Conservation (phyloP, 2,113 vertebrate genomes). For the Ursus arctos region DNA sequence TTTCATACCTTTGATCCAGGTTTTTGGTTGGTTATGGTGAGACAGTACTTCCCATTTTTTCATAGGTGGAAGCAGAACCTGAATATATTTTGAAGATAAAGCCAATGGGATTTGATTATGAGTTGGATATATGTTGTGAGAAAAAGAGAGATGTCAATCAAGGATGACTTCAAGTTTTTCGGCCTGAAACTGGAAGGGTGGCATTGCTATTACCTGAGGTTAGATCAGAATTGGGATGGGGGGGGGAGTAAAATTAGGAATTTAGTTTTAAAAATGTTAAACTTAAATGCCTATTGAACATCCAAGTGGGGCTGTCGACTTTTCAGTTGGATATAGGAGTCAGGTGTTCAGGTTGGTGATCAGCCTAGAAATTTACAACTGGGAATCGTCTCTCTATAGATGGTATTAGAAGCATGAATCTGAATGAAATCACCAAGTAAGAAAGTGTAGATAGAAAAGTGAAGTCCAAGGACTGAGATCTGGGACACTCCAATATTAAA, state of each 20-base stretch:
- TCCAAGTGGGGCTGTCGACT: neutral
- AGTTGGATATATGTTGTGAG: neutral
- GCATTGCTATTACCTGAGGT: neutral
- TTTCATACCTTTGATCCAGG: neutral
- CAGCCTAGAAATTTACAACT: neutral
- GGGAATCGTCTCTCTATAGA: neutral
- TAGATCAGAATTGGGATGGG: neutral
- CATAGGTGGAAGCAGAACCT: neutral
- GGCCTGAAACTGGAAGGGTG: neutral
- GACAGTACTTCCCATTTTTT: neutral
- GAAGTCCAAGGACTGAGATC: neutral
- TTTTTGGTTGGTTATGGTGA: constrained; percentile 22
- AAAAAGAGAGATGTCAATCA: neutral
- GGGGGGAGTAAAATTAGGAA: neutral
- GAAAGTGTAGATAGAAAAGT: neutral
- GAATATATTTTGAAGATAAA: constrained; percentile 29
- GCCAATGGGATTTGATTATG: constrained; percentile 25
- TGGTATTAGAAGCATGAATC: neutral
- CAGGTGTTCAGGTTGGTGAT: neutral
- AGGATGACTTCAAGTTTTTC: constrained; percentile 27
- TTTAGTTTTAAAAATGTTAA: constrained; percentile 39
- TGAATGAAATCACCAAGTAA: neutral
- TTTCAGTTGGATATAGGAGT: neutral
- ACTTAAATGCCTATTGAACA: neutral
- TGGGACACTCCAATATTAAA: neutral